Conservation (phyloP, 1,140 invertebrate genomes). For the Sinonovacula constricta region DNA sequence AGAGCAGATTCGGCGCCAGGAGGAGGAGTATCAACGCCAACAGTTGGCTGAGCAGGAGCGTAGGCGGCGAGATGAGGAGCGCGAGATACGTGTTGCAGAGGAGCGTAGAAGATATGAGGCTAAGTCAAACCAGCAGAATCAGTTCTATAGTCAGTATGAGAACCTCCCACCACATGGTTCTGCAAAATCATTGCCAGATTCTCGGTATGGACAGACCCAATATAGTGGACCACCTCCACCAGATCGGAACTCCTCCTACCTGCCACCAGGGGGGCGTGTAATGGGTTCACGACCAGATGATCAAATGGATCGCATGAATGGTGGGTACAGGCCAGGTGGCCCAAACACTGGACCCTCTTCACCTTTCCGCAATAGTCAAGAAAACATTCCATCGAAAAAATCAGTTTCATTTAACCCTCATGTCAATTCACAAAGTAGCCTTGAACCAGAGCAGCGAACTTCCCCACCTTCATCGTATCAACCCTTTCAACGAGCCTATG, state of each 20-base stretch:
- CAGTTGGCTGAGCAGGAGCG: conserved; percentile 64
- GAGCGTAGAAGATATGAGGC: conserved; percentile 66
- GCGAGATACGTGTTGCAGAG: conserved; percentile 66
- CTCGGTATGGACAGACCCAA: conserved; percentile 47
- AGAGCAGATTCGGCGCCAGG: conserved; percentile 65
- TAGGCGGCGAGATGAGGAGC: conserved; percentile 63
- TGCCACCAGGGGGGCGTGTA: conserved; percentile 44
- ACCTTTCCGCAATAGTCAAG: conserved; percentile 36
- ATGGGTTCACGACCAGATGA: conserved; percentile 10
- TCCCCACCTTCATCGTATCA: conserved; percentile 54
- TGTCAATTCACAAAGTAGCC: conserved; percentile 55
- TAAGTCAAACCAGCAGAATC: conserved; percentile 52
- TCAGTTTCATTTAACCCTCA: conserved; percentile 77
- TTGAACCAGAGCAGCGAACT: conserved; percentile 49
- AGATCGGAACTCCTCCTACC: conserved; percentile 69
- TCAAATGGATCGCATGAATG: conserved; percentile 24
- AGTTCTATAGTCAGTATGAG: conserved; percentile 60
- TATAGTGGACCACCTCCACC: conserved; percentile 66
- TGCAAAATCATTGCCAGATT: conserved; percentile 19
- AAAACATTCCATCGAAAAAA: conserved; percentile 68
- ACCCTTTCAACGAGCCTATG: conserved; percentile 28
- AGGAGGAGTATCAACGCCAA: conserved; percentile 67
- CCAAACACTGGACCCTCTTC: conserved; percentile 50
- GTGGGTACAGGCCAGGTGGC: conserved; percentile 32
- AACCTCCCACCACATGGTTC: conserved; percentile 63